Percentiles rank a stretch among this genome's conserved stretches.
These are phyloP conservation scores for Heliconius nattereri DNA, from an alignment of 1,140 invertebrate genomes.

Conservation along the genomic window DNA sequence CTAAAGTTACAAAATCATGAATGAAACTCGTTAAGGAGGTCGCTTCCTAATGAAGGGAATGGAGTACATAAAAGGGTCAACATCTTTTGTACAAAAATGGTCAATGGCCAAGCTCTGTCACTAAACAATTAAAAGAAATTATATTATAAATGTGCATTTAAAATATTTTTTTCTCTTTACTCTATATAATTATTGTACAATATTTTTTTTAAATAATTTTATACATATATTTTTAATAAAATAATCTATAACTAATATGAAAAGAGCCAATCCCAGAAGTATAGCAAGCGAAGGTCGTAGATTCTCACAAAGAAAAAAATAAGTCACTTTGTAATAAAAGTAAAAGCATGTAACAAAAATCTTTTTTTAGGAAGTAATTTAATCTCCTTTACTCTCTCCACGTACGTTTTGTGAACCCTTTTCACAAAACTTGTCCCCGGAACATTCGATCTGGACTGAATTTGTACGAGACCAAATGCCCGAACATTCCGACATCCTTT, in stretches of 20 bases:
- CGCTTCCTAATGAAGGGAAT: conserved; percentile 51
- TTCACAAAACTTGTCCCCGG: conserved; percentile 68
- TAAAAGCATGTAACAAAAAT: conserved; percentile 38
- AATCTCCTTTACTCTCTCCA: conserved; percentile 62
- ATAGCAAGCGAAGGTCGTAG: background rate
- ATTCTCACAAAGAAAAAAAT: conserved; percentile 15
- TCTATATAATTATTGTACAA: background rate
- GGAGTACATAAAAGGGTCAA: conserved; percentile 55
- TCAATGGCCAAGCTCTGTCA: background rate
- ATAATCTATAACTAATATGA: background rate
- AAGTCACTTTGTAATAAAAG: conserved; percentile 34
- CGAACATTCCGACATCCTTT: conserved; percentile 68
- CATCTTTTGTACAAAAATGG: background rate
- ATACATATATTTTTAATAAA: background rate
- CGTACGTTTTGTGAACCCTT: conserved; percentile 66
- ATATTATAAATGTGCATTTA: background rate
- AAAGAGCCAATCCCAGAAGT: background rate
- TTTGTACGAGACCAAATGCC: conserved; percentile 68
- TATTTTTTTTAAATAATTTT: background rate
- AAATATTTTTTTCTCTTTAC: background rate
- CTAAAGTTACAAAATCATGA: conserved; percentile 50
- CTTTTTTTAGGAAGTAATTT: conserved; percentile 68
- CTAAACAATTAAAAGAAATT: background rate
- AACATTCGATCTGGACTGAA: conserved; percentile 75
- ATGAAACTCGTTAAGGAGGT: conserved; percentile 58